Evolutionary conservation across 2,888 invertebrate species (phyloP), one percentile per base, ranked within the genome.

Genomic region (Congeria kusceri): DNA sequence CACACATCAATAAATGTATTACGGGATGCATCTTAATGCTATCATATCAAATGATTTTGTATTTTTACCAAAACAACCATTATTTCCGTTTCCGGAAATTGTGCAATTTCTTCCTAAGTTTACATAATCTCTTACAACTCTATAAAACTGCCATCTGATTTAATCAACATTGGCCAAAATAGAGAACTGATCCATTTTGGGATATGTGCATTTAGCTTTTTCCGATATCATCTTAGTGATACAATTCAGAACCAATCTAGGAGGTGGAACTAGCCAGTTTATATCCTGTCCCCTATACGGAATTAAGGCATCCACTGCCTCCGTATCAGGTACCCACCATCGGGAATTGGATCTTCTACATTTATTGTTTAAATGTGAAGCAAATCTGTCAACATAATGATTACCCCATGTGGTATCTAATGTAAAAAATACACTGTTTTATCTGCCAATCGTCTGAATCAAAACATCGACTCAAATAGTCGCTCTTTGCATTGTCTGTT

Each of bases 241-340:
- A 29, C 63, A 68, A 7, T 67, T 11, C 2, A 15, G n/a, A 5
- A 79, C 56, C 18, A 84, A 46, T 7, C 75, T 64, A 11, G 79
- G 78, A 13, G 81, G 77, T 2, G 79, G 84, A 3, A 84, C 84
- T 13, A 81, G 46, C 84, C 81, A 84, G 49, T 75, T 79, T 28
- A 72, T 68, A 3, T 74, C 47, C 0, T 28, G 28, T 29, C 20
- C 11, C 81, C 84, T 81, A 23, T 5, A 13, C 0, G 63, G 59
- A 1, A 20, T 29, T 49, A 80, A 79, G 15, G 74, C 67, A 62
- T 80, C 61, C 15, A 81, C n/a, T 27, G 61, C 75, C 15, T 39
- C 56, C 25, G 71, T 70, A 11, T 67, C 67, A 20, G 56, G 79
- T 29, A 62, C 62, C 75, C 74, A 75, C 47, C 29, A 80, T 53